Evolutionary conservation across 2,888 invertebrate species (phyloP), one percentile per base, ranked within the genome.

Genomic region (Rhogogaster chlorosoma): DNA sequence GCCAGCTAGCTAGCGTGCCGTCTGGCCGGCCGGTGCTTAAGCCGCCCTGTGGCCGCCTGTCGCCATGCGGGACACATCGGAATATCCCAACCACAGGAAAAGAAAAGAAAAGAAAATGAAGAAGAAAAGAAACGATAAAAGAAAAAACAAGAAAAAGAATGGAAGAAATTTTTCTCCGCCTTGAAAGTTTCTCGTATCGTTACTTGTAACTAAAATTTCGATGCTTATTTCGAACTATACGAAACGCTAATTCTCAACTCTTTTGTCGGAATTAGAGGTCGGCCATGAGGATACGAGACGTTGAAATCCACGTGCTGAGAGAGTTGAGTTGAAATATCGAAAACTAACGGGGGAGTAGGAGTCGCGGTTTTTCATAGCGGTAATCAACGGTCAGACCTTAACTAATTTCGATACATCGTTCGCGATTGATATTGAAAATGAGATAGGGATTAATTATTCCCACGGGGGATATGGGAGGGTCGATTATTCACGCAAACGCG

Each of bases 21-120:
- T 57, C 64, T 49, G 70, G 64, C 64, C 70, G 83, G 64, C 49
- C 67, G 70, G 49, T 32, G 67, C 45, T 45, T 42, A 42, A 70
- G 83, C 53, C 83, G 83, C 45, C 64, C 64, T 42, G 36, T 61
- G 61, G 36, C 83, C 18, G 61, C 15, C 83, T 83, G 83, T 83
- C 83, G 83, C 83, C 83, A 83, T 83, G 83, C 83, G 67, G 67
- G 67, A 83, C 42, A 57, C 64, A 38, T 36, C 61, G 57, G 80
- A 38, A 80, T 57, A 45, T 77, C 77, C 49, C 67, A 38, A 42
- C 45, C 45, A 53, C 22, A 10, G 12, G 2, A 22, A 5, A 26
- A 10, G n/a, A 26, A 45, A 26, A 38, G 6, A 38, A 18, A 12
- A 6, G 67, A 45, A 36, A n/a, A n/a, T n/a, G n/a, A 53, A 64